Percentiles rank a stretch among this genome's conserved stretches.
These are phyloP conservation scores for Corythucha ciliata DNA, from an alignment of 2,888 invertebrate species.

Conservation along the genomic window DNA sequence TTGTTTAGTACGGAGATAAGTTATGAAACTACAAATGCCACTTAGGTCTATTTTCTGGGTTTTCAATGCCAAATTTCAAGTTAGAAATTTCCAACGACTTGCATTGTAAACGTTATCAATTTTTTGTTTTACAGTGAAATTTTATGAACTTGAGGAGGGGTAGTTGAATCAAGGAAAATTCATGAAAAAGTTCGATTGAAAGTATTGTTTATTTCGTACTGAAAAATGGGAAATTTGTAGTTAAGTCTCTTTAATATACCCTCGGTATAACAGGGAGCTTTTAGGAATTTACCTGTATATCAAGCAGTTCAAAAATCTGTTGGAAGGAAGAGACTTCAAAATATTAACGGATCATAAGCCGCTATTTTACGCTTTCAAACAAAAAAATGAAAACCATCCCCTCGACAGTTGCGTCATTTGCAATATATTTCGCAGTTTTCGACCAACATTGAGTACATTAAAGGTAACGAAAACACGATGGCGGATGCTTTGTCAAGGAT, in stretches of 20 bases:
- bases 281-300: conserved; percentile 31
- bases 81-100: no score
- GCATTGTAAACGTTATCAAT: no score
- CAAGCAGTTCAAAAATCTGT: conserved; percentile 24
- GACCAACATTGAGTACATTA: conserved; percentile 34
- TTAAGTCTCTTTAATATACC: no score
- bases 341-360: conserved; percentile 30
- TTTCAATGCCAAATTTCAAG: no score
- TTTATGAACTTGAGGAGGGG: no score
- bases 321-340: conserved; percentile 29
- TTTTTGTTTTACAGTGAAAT: no score
- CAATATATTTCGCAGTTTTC: conserved; percentile 39
- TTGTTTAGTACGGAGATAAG: background rate
- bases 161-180: no score
- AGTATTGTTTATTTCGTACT: no score
- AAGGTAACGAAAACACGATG: conserved; percentile 17
- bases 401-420: conserved; percentile 35
- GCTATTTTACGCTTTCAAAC: conserved; percentile 25
- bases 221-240: no score
- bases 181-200: no score
- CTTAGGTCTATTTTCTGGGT: no score
- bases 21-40: no score
- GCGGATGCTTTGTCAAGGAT: conserved; percentile 18
- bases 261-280: conserved; percentile 41
- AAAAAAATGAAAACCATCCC: conserved; percentile 27